Percentiles rank a stretch among this genome's conserved stretches.
Evolutionary conservation across 2,113 vertebrate species (phyloP).

Genomic region (Rhizomys pruinosus): DNA sequence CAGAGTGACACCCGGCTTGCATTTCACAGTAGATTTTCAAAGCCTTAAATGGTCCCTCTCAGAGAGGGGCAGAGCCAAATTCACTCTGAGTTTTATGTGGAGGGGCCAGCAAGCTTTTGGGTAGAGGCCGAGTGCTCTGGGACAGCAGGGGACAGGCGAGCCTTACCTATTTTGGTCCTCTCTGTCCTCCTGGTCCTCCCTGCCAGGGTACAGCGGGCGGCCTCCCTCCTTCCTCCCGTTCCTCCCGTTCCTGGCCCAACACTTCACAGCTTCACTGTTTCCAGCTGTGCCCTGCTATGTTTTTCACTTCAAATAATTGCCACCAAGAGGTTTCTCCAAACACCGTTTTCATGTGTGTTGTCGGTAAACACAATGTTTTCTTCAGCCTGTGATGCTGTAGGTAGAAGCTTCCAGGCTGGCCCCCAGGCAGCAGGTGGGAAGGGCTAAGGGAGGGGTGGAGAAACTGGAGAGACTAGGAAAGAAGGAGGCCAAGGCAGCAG

Average conservation of each 20-base stretch:
- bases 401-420: neutral
- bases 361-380: neutral
- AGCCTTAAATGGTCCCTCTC: slow-evolving; percentile 81
- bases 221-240: neutral
- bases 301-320: neutral
- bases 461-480: no score
- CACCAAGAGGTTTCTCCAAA: neutral
- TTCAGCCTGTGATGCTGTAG: neutral
- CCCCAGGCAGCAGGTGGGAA: neutral
- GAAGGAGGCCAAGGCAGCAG: neutral
- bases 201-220: neutral
- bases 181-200: neutral
- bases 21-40: slow-evolving; percentile 57
- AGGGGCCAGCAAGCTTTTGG: neutral
- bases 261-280: neutral
- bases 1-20: slow-evolving; percentile 58
- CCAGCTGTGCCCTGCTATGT: neutral
- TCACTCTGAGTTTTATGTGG: neutral
- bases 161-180: slow-evolving; percentile 57
- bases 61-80: neutral
- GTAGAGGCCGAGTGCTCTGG: neutral
- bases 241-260: no score
- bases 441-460: neutral
- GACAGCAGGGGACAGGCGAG: neutral
- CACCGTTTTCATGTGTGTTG: neutral